Evolutionary conservation across 2,888 invertebrate genomes (phyloP), one percentile per base, ranked within the genome.

Genomic region (Tiliacea aurago): DNA sequence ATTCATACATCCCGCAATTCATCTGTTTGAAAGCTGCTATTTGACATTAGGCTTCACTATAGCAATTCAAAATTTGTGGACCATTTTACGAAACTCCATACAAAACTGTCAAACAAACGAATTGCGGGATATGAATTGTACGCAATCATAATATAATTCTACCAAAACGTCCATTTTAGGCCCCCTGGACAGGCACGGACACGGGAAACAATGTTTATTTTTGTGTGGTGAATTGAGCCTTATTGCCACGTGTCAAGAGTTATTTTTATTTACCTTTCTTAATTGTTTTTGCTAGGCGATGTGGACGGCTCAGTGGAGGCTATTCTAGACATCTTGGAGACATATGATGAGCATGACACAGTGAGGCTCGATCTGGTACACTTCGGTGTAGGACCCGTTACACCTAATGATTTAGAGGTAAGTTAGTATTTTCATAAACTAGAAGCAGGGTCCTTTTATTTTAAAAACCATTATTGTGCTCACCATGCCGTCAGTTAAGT

Each of bases 261-360:
- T 47, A 7, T 41, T 11, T 66, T 72, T 20, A 11, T 33, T 73
- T 15, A 41, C 10, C 2, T 20, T 2, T 3, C 1, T 41, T 41
- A 7, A 47, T 28, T 41, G 2, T 41, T 9, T 47, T 47, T 7
- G 2, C 7, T 4, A 97, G 98, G 98, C 37, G 99, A 99, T 95
- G 99, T 99, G 4, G 98, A 99, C 93, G 99, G 99, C 0, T 99
- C 99, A 0, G 97, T 99, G 59, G 99, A 99, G 93, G 99, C 99
- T 0, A 98, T 99, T 81, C 93, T 99, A 80, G 98, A 99, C 91
- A 98, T 99, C 15, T 91, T 99, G 70, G 98, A 98, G 84, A 98
- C 99, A 0, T 99, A 99, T 90, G 97, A 98, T 84, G 97, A 97
- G n/a, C 96, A 97, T 68, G 96, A 97, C 4, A 93, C 93, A 10